These are phyloP conservation scores for Acrocephalus arundinaceus DNA, from an alignment of 2,113 vertebrate genomes.

Conservation along the genomic window DNA sequence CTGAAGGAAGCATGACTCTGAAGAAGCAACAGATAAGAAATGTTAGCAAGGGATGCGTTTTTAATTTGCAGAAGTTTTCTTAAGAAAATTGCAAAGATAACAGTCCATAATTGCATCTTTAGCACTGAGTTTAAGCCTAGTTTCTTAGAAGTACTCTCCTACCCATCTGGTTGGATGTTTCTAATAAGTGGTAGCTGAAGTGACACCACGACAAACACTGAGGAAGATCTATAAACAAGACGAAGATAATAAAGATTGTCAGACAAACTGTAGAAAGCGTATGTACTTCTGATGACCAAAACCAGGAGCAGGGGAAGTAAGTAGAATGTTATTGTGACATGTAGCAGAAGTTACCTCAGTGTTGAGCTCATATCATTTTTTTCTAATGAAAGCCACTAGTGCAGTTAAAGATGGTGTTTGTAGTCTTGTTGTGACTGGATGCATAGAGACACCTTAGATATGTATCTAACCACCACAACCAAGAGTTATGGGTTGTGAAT, in stretches of 20 bases:
- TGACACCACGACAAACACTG: not conserved
- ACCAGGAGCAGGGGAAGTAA: not conserved
- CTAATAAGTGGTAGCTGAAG: not conserved
- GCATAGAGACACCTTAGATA: fast-evolving
- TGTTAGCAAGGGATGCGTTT: not conserved
- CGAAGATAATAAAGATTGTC: not conserved
- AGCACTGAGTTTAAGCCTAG: not conserved
- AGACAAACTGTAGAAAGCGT: not conserved
- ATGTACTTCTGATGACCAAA: not conserved
- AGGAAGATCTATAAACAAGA: not conserved
- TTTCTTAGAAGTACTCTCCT: not conserved
- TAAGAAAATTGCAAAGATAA: not conserved
- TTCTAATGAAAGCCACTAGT: not conserved
- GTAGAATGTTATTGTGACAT: not conserved
- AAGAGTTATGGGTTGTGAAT: not conserved
- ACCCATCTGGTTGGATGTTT: not conserved
- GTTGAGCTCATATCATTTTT: not conserved
- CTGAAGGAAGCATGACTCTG: not conserved
- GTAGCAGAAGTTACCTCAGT: not conserved
- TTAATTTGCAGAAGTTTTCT: not conserved
- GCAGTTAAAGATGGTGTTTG: not conserved
- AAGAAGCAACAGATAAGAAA: not conserved
- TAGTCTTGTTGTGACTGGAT: not conserved
- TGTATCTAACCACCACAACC: not conserved
- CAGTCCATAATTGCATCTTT: not conserved